These are phyloP conservation scores for Carcharodon carcharias DNA, from an alignment of 2,797 vertebrate species.

Conservation along the genomic window DNA sequence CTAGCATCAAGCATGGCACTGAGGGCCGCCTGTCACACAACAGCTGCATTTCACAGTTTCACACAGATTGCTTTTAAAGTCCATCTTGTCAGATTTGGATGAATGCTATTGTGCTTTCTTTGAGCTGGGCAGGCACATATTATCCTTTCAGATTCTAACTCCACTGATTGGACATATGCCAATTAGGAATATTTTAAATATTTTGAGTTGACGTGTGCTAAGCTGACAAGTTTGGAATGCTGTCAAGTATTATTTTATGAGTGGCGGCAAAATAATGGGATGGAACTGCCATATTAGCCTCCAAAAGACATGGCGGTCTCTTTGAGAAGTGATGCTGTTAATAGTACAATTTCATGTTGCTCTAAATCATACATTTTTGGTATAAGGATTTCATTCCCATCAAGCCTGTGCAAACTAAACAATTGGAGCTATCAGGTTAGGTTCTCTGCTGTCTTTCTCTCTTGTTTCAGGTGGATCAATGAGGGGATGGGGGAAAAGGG, in stretches of 20 bases:
- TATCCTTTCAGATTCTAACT: slow-evolving; percentile 2
- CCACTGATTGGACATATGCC: not conserved
- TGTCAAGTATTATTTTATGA: not conserved
- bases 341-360: not conserved
- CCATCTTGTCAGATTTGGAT: not conserved
- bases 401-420: not conserved
- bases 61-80: not conserved
- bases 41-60: not conserved
- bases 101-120: not conserved
- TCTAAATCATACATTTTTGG: not conserved
- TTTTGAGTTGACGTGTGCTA: not conserved
- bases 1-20: not conserved
- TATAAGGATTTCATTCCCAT: not conserved
- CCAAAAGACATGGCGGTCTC: not conserved
- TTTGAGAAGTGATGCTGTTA: not conserved
- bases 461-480: not conserved
- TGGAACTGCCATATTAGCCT: not conserved
- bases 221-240: not conserved
- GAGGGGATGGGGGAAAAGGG: not conserved
- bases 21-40: not conserved
- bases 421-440: not conserved
- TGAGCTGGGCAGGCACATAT: not conserved
- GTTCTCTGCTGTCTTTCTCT: not conserved
- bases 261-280: not conserved
- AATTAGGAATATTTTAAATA: not conserved